Evolutionary conservation across 2,797 vertebrate genomes (phyloP).

Genomic region (Gephyroberyx darwinii): DNA sequence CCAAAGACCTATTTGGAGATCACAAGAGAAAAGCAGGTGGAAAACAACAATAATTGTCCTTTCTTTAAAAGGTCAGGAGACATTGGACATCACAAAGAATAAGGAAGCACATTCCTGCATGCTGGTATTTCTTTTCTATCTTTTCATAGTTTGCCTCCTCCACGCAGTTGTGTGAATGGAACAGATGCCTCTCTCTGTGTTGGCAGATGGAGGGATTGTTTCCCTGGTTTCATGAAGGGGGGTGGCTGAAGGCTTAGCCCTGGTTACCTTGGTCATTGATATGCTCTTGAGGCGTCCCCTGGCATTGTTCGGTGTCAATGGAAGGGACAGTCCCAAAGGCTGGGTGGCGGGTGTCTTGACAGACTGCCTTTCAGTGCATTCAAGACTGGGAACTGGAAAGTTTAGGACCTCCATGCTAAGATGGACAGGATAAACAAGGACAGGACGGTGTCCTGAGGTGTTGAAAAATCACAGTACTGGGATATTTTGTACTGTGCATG

Average conservation of each 20-base stretch:
- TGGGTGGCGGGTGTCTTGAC: conserved; percentile 51
- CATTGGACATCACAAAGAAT: conserved; percentile 33
- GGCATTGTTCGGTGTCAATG: conserved; percentile 60
- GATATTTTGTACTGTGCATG: neutral
- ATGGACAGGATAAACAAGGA: conserved; percentile 11
- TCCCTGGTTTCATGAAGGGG: conserved; percentile 57
- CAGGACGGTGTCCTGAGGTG: neutral
- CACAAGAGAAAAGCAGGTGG: neutral
- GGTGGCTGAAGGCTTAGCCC: conserved; percentile 56
- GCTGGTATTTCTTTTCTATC: conserved; percentile 60
- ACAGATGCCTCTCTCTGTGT: conserved; percentile 72
- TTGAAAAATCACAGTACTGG: neutral
- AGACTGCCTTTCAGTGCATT: conserved; percentile 35
- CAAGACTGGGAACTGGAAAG: conserved; percentile 3
- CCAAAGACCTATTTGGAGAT: neutral
- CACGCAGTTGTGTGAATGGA: conserved; percentile 61
- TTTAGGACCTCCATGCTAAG: conserved; percentile 40
- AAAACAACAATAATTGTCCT: conserved; percentile 22
- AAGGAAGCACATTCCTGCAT: conserved; percentile 59
- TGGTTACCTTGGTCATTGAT: conserved; percentile 71
- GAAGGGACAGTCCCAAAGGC: conserved; percentile 42
- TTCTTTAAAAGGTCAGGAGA: conserved; percentile 44
- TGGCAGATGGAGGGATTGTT: conserved; percentile 78
- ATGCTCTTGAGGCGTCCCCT: conserved; percentile 62
- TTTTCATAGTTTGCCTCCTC: conserved; percentile 53